Evolutionary conservation across 2,113 vertebrate species (phyloP).

Genomic region (Coryphaenoides rupestris): DNA sequence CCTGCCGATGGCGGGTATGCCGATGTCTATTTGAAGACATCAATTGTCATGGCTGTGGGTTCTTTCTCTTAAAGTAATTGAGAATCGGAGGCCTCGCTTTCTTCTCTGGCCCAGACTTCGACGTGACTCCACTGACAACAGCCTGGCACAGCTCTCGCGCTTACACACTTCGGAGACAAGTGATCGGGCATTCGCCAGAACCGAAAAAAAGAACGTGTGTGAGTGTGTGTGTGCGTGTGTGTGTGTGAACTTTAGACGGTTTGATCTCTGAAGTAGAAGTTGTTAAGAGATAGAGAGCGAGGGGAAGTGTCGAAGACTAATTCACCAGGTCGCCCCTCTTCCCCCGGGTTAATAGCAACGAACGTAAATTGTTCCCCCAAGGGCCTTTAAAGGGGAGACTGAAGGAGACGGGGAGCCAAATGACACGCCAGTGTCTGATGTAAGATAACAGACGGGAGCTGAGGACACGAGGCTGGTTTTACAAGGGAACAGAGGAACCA

Average conservation of each 20-base stretch:
- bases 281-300: too few relatives aligned
- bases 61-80: constrained; percentile 38
- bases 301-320: too few relatives aligned
- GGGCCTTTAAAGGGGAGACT: too few relatives aligned
- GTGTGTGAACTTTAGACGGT: neutral
- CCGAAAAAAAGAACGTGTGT: neutral
- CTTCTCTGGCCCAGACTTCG: constrained; percentile 24
- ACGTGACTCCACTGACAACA: constrained; percentile 34
- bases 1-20: constrained; percentile 1
- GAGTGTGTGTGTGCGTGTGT: neutral
- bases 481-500: too few relatives aligned
- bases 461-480: too few relatives aligned
- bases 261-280: neutral
- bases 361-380: too few relatives aligned
- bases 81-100: constrained; percentile 19
- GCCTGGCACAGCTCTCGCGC: neutral
- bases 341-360: too few relatives aligned
- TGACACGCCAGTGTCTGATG: too few relatives aligned
- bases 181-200: neutral
- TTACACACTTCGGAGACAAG: neutral
- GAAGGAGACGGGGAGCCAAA: too few relatives aligned
- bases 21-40: constrained; percentile 16
- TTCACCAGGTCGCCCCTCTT: too few relatives aligned
- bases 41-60: constrained; percentile 14
- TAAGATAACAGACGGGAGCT: too few relatives aligned